These are phyloP conservation scores for Caenorhabditis imperialis DNA, from an alignment of 2,888 invertebrate species.

Conservation along the genomic window DNA sequence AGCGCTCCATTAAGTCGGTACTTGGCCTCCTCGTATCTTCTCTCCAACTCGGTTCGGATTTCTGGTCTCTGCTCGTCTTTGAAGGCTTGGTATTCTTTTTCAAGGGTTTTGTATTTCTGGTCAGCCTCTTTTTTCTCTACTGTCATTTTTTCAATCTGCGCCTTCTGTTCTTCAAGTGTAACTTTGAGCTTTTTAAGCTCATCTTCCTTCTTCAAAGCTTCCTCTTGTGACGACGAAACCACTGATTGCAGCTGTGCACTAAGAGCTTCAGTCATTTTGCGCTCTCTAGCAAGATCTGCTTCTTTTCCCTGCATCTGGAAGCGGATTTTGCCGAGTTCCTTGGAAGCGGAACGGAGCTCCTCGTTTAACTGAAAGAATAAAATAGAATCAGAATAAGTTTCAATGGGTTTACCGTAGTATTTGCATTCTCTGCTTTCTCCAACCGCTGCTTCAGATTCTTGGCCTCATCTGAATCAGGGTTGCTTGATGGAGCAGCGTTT, in stretches of 20 bases:
- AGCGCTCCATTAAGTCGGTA: conserved; percentile 68
- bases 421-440: conserved; percentile 33
- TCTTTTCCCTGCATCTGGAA: conserved; percentile 61
- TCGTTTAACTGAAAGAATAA: conserved; percentile 59
- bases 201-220: conserved; percentile 39
- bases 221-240: conserved; percentile 49
- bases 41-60: conserved; percentile 70
- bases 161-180: conserved; percentile 43
- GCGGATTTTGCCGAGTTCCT: conserved; percentile 61
- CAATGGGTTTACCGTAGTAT: conserved; percentile 13
- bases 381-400: no score
- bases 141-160: conserved; percentile 29
- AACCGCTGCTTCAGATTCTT: conserved; percentile 39
- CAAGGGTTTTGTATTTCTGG: conserved; percentile 17
- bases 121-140: conserved; percentile 49
- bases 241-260: conserved; percentile 58
- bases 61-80: conserved; percentile 65
- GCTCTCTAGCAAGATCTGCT: conserved; percentile 56
- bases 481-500: background rate
- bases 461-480: conserved; percentile 35
- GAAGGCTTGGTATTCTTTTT: conserved; percentile 59
- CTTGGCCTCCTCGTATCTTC: conserved; percentile 72
- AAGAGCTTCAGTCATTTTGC: conserved; percentile 56
- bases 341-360: conserved; percentile 59
- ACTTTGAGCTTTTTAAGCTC: conserved; percentile 48